Evolutionary conservation across 2,113 vertebrate species (phyloP).

Genomic region (Prochilodus magdalenae): DNA sequence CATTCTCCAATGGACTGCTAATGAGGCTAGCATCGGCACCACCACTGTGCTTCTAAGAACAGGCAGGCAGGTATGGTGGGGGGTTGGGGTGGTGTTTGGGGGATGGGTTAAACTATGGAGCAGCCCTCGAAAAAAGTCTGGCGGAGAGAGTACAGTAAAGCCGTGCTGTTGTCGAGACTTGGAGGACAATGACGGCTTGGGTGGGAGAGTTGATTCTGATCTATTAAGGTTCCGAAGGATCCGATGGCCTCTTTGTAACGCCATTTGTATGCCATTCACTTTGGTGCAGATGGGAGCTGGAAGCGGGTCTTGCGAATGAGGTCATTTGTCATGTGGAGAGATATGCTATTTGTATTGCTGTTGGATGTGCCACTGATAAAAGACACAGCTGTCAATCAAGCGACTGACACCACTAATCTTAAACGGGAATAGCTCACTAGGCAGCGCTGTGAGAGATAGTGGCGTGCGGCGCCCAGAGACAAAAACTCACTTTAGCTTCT

Average conservation of each 20-base stretch:
- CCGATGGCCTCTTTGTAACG: background rate
- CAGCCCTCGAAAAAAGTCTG: background rate
- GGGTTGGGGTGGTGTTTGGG: too few relatives aligned
- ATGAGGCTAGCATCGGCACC: slow-evolving; percentile 1
- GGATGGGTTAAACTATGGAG: background rate
- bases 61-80: too few relatives aligned
- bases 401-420: slow-evolving; percentile 42
- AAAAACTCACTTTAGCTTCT: background rate
- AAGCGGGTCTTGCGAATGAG: slow-evolving; percentile 23
- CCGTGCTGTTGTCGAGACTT: background rate
- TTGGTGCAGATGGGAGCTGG: slow-evolving; percentile 43
- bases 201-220: slow-evolving; percentile 4
- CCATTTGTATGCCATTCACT: slow-evolving; percentile 44
- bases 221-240: slow-evolving; percentile 22
- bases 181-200: background rate
- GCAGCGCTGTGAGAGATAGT: background rate
- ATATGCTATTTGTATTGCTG: slow-evolving; percentile 45
- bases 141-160: background rate
- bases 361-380: slow-evolving; percentile 47
- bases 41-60: too few relatives aligned
- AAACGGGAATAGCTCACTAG: slow-evolving; percentile 6
- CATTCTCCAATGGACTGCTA: slow-evolving; percentile 24
- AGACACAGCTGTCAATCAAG: slow-evolving; percentile 36
- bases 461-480: background rate
- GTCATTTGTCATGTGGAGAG: slow-evolving; percentile 32